Percentiles rank a stretch among this genome's conserved stretches.
Conservation (phyloP, 2,113 vertebrate genomes). For the Oreocharis arfaki region DNA sequence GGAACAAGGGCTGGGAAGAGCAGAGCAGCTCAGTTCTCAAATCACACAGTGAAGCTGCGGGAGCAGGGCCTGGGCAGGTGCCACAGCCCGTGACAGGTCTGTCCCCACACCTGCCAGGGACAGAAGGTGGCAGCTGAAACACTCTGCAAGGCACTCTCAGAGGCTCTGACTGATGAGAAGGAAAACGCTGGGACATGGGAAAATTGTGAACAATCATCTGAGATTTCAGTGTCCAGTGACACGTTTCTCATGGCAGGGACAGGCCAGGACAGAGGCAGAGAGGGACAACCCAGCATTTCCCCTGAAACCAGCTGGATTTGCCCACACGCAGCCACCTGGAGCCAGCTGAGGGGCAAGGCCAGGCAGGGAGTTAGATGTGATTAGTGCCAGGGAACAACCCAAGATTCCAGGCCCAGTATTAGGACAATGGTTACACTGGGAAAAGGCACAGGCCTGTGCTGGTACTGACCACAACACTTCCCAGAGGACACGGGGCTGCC, state of each 20-base stretch:
- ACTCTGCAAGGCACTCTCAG: neutral
- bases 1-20: neutral
- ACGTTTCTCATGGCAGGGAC: neutral
- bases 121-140: neutral
- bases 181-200: fast-evolving
- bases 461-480: conserved; percentile 65
- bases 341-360: neutral
- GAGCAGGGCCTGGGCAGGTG: neutral
- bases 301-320: neutral
- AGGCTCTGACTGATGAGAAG: neutral
- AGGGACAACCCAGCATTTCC: neutral
- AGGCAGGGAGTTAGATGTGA: conserved; percentile 40
- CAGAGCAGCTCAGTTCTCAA: neutral
- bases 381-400: conserved; percentile 31
- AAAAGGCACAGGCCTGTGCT: conserved; percentile 23
- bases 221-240: neutral
- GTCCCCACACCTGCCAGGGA: neutral
- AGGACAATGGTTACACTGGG: conserved; percentile 29
- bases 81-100: neutral
- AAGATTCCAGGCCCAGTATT: conserved; percentile 17
- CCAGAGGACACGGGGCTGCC: conserved; percentile 63
- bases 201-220: neutral
- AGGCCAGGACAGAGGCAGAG: neutral
- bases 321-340: neutral
- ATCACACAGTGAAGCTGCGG: neutral